Evolutionary conservation across 2,113 vertebrate genomes (phyloP).

Genomic region (Eolophus roseicapilla): DNA sequence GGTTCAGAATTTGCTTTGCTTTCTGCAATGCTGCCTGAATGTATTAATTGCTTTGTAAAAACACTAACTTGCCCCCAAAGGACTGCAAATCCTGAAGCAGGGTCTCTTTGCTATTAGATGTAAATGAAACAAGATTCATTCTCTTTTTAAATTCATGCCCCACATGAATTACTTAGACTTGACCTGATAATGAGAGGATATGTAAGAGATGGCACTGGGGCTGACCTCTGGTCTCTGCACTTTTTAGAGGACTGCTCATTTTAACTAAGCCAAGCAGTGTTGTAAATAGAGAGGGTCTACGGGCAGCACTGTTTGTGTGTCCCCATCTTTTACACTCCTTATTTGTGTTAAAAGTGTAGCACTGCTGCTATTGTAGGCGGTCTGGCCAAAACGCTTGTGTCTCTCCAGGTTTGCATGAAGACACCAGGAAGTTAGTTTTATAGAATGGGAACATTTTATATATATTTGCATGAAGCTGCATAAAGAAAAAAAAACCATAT

Average conservation of each 20-base stretch:
- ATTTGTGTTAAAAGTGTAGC: background rate
- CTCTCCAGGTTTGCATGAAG: background rate
- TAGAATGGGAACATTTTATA: fast-evolving
- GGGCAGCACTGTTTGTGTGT: background rate
- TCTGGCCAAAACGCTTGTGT: background rate
- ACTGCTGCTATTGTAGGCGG: background rate
- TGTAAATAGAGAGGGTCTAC: background rate
- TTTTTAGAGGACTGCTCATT: background rate
- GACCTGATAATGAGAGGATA: background rate
- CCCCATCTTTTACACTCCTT: background rate
- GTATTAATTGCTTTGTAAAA: background rate
- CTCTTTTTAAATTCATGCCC: background rate
- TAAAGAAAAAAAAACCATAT: background rate
- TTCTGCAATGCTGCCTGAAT: background rate
- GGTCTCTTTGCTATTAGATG: background rate
- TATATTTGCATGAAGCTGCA: background rate
- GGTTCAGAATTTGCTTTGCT: background rate
- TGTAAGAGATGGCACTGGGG: background rate
- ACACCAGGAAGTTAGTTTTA: background rate
- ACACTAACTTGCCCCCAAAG: background rate
- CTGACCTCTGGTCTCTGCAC: background rate
- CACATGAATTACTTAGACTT: background rate
- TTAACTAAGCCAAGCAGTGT: background rate
- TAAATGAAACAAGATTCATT: background rate
- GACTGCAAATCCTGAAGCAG: background rate